phyloP scores from a whole-genome alignment of 2,888 invertebrate genomes.

The Drosophila ezoana region DNA sequence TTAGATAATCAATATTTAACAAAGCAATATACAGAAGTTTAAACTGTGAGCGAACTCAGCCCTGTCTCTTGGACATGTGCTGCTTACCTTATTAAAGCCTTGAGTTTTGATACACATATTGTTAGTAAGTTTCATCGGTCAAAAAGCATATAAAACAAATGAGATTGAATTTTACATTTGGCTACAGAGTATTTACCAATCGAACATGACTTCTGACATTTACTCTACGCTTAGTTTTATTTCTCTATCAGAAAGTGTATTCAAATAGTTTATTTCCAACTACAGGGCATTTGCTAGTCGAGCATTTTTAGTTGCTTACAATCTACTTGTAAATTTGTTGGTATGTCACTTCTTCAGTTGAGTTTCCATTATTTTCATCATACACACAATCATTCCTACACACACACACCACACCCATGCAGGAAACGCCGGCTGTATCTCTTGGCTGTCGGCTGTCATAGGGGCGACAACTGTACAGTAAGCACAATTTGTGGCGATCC shows the following conservation, averaged over 20 bases:
- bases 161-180: too few relatives aligned
- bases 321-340: constrained; percentile 14
- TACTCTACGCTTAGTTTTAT: neutral
- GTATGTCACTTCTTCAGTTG: constrained; percentile 18
- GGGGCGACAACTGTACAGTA: constrained; percentile 52
- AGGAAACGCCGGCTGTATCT: constrained; percentile 59
- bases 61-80: too few relatives aligned
- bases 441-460: constrained; percentile 36
- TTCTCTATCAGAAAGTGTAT: neutral
- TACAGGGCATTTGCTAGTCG: neutral
- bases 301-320: neutral
- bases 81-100: too few relatives aligned
- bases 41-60: too few relatives aligned
- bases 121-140: too few relatives aligned
- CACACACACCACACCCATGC: constrained; percentile 47
- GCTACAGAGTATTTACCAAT: too few relatives aligned
- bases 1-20: too few relatives aligned
- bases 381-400: constrained; percentile 1
- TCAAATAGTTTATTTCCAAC: neutral
- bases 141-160: too few relatives aligned
- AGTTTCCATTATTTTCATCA: constrained; percentile 48
- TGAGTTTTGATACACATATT: too few relatives aligned
- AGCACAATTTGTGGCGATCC: constrained; percentile 13
- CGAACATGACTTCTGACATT: too few relatives aligned
- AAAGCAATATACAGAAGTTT: too few relatives aligned